Percentiles rank a stretch among this genome's conserved stretches.
Conservation (phyloP, 2,113 vertebrate species). For the Ranitomeya imitator region DNA sequence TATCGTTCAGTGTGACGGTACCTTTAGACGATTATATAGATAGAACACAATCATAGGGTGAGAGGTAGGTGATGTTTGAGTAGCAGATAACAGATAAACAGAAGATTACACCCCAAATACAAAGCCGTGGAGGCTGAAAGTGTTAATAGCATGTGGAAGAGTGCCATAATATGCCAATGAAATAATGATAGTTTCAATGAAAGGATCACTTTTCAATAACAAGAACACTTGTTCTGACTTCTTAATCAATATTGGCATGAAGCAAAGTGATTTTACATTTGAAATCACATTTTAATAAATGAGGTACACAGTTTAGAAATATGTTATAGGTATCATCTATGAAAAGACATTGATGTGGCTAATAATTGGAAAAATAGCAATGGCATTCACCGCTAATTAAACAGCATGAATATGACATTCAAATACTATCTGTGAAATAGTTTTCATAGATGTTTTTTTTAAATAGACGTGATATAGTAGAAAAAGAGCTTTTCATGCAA, state of each 20-base stretch:
- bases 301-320: background rate
- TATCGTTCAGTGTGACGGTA: no score
- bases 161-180: background rate
- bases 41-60: conserved; percentile 39
- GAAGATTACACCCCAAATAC: background rate
- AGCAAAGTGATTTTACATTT: background rate
- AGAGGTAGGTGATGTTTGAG: conserved; percentile 9
- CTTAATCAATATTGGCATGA: background rate
- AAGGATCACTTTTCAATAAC: background rate
- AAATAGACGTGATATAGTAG: background rate
- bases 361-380: background rate
- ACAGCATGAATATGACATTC: background rate
- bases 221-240: background rate
- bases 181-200: background rate
- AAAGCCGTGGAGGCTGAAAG: background rate
- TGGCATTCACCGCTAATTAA: background rate
- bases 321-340: background rate
- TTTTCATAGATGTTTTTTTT: background rate
- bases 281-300: background rate
- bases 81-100: background rate
- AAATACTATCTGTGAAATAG: background rate
- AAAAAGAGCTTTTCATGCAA: background rate
- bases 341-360: background rate
- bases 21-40: no score
- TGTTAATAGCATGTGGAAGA: conserved; percentile 29